Percentiles rank a stretch among this genome's conserved stretches.
Evolutionary conservation across 1,140 invertebrate genomes (phyloP).

Genomic region (Cotesia vestalis): DNA sequence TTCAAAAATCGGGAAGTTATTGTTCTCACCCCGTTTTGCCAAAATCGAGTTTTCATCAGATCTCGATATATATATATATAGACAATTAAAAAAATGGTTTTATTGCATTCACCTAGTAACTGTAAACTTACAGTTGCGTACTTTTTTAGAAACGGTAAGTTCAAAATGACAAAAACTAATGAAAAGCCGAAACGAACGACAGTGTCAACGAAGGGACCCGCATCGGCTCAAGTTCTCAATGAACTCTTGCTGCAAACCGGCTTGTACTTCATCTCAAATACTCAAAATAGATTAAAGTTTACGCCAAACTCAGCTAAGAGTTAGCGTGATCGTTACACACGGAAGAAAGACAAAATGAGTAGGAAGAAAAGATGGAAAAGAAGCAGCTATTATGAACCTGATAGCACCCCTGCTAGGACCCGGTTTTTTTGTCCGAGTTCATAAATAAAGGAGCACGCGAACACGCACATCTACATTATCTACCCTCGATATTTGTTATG

Average conservation of each 20-base stretch:
- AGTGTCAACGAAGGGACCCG: constrained; percentile 26
- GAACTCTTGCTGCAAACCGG: constrained; percentile 16
- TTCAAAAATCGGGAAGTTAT: too few species aligned
- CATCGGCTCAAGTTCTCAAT: constrained; percentile 4
- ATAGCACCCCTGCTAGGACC: constrained; percentile 9
- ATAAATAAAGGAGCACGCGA: constrained; percentile 23
- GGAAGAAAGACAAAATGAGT: too few species aligned
- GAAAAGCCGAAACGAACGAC: neutral
- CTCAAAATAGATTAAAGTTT: too few species aligned
- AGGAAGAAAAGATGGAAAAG: constrained; percentile 6
- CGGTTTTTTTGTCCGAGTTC: neutral
- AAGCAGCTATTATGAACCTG: constrained; percentile 34
- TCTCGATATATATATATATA: too few species aligned
- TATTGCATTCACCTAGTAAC: too few species aligned
- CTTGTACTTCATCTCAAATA: constrained; percentile 13
- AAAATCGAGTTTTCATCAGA: too few species aligned
- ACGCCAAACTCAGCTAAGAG: too few species aligned
- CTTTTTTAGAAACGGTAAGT: too few species aligned
- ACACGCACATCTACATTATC: constrained; percentile 34
- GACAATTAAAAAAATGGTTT: too few species aligned
- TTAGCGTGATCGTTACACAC: too few species aligned
- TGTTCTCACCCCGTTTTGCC: too few species aligned
- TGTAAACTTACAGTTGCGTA: too few species aligned
- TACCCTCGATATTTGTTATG: constrained; percentile 33
- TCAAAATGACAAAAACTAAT: neutral